These are phyloP conservation scores for Labia minor DNA, from an alignment of 2,888 invertebrate genomes.

Conservation along the genomic window DNA sequence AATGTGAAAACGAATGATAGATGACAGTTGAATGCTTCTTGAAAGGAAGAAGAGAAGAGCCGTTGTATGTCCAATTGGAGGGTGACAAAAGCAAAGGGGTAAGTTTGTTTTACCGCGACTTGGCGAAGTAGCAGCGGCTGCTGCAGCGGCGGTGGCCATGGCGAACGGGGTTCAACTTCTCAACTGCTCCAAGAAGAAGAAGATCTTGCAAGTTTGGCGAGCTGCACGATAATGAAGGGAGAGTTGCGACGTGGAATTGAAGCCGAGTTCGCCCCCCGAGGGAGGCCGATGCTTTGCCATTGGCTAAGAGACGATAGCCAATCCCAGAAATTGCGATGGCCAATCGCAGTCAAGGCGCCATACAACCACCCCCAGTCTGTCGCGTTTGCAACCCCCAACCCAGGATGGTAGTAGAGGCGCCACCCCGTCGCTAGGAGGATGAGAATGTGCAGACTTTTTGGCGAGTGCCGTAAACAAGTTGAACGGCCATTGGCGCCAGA, in stretches of 20 bases:
- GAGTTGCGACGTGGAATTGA: neutral
- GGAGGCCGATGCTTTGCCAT: neutral
- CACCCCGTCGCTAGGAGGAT: neutral
- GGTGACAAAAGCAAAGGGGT: too few relatives aligned
- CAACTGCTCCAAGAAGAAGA: neutral
- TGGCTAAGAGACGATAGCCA: neutral
- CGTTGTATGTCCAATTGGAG: too few relatives aligned
- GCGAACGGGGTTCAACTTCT: neutral
- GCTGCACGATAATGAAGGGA: neutral
- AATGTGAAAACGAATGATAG: too few relatives aligned
- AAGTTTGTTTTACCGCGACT: constrained; percentile 1
- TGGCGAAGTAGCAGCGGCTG: neutral
- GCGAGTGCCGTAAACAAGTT: constrained; percentile 7
- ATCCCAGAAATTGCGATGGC: neutral
- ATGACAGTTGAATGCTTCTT: too few relatives aligned
- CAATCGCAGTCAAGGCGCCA: neutral
- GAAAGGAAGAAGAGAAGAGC: too few relatives aligned
- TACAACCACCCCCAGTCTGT: neutral
- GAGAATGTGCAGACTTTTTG: constrained; percentile 7
- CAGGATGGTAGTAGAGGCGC: neutral
- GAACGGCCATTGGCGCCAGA: neutral
- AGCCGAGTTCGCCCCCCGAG: neutral
- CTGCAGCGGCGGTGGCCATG: constrained; percentile 5
- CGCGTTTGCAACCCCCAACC: neutral
- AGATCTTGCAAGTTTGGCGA: neutral